Percentiles rank a stretch among this genome's conserved stretches.
Conservation (phyloP, 2,113 vertebrate genomes). For the Corynorhinus townsendii region DNA sequence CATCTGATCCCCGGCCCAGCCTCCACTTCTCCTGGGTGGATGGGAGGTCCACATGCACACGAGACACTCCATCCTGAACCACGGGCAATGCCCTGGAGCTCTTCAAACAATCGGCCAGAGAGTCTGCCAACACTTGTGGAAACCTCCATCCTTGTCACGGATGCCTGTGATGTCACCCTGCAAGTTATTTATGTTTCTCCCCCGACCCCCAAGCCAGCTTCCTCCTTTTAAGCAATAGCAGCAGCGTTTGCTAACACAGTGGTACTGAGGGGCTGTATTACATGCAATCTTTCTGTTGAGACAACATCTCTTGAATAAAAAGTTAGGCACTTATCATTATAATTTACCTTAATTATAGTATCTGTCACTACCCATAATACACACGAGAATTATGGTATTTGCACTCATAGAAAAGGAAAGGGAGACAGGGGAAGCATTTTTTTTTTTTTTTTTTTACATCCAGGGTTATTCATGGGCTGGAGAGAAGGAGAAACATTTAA, state of each 20-base stretch:
- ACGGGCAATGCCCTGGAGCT: fast-evolving
- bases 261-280: no score
- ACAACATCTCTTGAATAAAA: neutral
- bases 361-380: neutral
- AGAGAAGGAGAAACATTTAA: neutral
- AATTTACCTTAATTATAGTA: neutral
- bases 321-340: neutral
- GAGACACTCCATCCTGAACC: neutral
- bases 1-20: fast-evolving
- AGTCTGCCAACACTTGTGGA: fast-evolving
- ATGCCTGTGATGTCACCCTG: fast-evolving
- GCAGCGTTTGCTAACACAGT: neutral
- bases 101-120: neutral
- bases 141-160: fast-evolving
- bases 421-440: neutral
- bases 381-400: neutral
- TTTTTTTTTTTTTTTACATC: no score
- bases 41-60: neutral
- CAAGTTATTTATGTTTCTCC: neutral
- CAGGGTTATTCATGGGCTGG: neutral
- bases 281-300: neutral
- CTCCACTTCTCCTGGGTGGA: neutral
- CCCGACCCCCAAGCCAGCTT: fast-evolving
- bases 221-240: neutral
- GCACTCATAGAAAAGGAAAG: neutral